phyloP scores from a whole-genome alignment of 2,888 invertebrate genomes.

The Euclidia mi region DNA sequence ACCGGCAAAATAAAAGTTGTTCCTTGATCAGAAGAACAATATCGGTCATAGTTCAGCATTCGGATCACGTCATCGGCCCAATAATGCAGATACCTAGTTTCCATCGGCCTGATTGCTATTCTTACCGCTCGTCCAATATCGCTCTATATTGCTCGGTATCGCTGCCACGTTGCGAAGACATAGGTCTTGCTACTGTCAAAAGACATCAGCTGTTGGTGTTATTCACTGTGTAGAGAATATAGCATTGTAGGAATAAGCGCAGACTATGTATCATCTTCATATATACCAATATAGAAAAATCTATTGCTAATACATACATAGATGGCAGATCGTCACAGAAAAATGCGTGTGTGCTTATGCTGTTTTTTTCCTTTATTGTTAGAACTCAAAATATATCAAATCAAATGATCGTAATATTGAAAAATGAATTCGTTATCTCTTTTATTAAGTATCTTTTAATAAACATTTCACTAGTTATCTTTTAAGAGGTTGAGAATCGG shows the following conservation, averaged over 20 bases:
- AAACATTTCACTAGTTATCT: too few relatives aligned
- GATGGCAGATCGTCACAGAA: too few relatives aligned
- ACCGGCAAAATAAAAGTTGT: conserved; percentile 9
- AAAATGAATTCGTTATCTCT: too few relatives aligned
- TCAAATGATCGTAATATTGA: too few relatives aligned
- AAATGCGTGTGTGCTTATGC: too few relatives aligned
- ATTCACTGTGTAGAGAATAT: conserved; percentile 35
- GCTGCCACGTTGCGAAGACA: conserved; percentile 54
- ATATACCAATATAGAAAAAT: too few relatives aligned
- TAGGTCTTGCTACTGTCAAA: conserved; percentile 55
- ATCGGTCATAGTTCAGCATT: conserved; percentile 56
- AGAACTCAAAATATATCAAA: too few relatives aligned
- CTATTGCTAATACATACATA: too few relatives aligned
- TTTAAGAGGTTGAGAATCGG: too few relatives aligned
- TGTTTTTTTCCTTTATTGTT: too few relatives aligned
- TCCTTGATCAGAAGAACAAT: conserved; percentile 30
- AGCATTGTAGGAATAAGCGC: neutral
- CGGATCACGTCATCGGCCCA: conserved; percentile 65
- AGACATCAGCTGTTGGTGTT: conserved; percentile 48
- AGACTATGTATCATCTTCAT: too few relatives aligned
- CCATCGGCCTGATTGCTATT: conserved; percentile 74
- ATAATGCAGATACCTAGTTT: conserved; percentile 69
- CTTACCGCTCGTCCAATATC: conserved; percentile 73
- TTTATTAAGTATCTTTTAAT: too few relatives aligned
- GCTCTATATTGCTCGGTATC: conserved; percentile 61